Evolutionary conservation across 2,113 vertebrate species (phyloP), one percentile per base, ranked within the genome.

Genomic region (Reinhardtius hippoglossoides): DNA sequence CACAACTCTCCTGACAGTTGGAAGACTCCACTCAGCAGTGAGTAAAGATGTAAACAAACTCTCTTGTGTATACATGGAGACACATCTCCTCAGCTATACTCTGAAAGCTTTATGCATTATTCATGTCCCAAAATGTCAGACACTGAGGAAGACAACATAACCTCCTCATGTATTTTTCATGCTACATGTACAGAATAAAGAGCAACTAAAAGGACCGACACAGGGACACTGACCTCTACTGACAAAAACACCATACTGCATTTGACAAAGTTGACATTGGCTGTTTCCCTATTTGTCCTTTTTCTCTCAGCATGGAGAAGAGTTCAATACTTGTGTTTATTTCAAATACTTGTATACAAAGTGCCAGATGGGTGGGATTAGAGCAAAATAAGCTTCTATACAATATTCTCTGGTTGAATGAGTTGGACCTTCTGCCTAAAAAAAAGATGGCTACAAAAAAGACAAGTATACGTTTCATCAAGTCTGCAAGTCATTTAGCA

Each of bases 171-270:
- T 61, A 37, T 56, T 42, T 77, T 76, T 62, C 10, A 77, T 75
- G 40, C 27, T 54, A 15, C 27, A 23, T 59, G 64, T 59, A 5
- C 14, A 81, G 27, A 67, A 50, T 54, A 37, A 71, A 24, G 21
- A 70, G 52, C 3, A 12, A 12, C 50, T 16, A 15, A 16, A 61
- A 2, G 7, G 0, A 67, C 55, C 6, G 0, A 75, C 23, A 84
- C 6, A 24, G 54, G 81, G 24, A 88, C 57, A 88, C 78, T 86
- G 93, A 87, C 92, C 85, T 79, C 93, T 94, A 35, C 74, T 89
- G 94, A 91, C 31, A 68, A 68, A 16, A 4, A 52, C 13, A 14
- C 0, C 9, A n/a, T 12, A 83, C 35, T 89, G 59, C 78, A 85
- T n/a, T 18, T 42, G 21, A 46, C 26, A 27, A 20, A 24, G 44